These are phyloP conservation scores for Nesidiocoris tenuis DNA, from an alignment of 2,888 invertebrate species.

Conservation along the genomic window DNA sequence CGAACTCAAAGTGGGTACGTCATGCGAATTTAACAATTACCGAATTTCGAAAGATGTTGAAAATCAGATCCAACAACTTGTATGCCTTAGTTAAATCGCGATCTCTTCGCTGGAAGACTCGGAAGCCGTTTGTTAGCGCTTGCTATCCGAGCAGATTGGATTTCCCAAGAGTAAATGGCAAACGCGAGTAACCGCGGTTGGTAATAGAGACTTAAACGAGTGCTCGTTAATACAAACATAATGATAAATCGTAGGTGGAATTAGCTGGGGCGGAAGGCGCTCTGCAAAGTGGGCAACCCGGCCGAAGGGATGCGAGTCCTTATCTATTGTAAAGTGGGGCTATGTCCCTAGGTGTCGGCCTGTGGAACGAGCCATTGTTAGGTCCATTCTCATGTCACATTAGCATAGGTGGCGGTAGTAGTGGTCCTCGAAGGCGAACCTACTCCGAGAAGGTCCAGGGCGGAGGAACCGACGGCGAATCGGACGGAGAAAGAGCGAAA, in stretches of 20 bases:
- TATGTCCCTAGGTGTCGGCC: slow-evolving; percentile 35
- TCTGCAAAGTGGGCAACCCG: slow-evolving; percentile 2
- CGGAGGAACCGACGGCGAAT: not conserved
- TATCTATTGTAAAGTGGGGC: slow-evolving; percentile 45
- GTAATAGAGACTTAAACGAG: slow-evolving; percentile 42
- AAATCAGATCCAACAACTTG: too few species aligned
- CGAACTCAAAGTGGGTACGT: too few species aligned
- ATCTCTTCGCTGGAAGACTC: too few species aligned
- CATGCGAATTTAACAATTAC: too few species aligned
- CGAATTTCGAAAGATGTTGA: too few species aligned
- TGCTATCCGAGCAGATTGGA: not conserved
- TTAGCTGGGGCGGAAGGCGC: slow-evolving; percentile 35
- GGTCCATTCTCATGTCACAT: slow-evolving; percentile 42
- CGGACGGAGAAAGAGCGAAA: not conserved
- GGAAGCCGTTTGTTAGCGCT: not conserved
- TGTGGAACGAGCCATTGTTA: slow-evolving; percentile 44
- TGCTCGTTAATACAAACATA: slow-evolving; percentile 45
- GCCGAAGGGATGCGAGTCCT: slow-evolving; percentile 9
- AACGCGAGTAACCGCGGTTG: slow-evolving; percentile 8
- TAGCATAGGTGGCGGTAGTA: slow-evolving; percentile 38
- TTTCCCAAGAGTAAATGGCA: not conserved
- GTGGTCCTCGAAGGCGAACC: slow-evolving; percentile 3
- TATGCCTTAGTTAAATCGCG: too few species aligned
- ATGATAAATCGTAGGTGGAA: slow-evolving; percentile 45
- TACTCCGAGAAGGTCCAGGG: not conserved